Conservation (phyloP, 2,113 vertebrate species). For the Eurypyga helias region DNA sequence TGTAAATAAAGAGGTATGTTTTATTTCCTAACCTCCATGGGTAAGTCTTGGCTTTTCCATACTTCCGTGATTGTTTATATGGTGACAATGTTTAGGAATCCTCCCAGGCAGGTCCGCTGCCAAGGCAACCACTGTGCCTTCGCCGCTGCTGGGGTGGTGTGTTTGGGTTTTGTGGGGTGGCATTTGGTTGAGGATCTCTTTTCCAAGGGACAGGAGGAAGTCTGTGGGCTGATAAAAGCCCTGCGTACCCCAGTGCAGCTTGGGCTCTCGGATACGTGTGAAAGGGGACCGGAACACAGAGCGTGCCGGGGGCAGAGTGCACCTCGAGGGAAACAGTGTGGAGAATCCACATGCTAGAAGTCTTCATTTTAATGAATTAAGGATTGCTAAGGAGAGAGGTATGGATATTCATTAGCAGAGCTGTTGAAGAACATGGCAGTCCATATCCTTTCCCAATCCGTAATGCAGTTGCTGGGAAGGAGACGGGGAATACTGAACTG, state of each 20-base stretch:
- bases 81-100: neutral
- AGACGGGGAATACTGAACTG: neutral
- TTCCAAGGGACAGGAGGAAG: neutral
- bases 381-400: neutral
- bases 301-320: neutral
- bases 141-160: neutral
- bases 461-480: neutral
- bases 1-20: slow-evolving; percentile 82
- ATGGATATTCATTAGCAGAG: accelerated
- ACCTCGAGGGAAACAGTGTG: neutral
- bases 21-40: slow-evolving; percentile 64
- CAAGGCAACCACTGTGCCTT: neutral
- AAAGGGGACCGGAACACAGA: neutral
- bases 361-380: neutral
- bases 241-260: accelerated
- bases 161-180: accelerated
- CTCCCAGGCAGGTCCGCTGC: neutral
- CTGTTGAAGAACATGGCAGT: neutral
- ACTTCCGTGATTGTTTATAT: accelerated
- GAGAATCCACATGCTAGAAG: neutral
- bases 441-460: neutral
- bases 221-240: no score
- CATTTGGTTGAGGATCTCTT: neutral
- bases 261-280: accelerated
- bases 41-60: neutral